Percentiles rank a stretch among this genome's conserved stretches.
Conservation (phyloP, 2,888 invertebrate species). For the Lasioglossum villosulum region DNA sequence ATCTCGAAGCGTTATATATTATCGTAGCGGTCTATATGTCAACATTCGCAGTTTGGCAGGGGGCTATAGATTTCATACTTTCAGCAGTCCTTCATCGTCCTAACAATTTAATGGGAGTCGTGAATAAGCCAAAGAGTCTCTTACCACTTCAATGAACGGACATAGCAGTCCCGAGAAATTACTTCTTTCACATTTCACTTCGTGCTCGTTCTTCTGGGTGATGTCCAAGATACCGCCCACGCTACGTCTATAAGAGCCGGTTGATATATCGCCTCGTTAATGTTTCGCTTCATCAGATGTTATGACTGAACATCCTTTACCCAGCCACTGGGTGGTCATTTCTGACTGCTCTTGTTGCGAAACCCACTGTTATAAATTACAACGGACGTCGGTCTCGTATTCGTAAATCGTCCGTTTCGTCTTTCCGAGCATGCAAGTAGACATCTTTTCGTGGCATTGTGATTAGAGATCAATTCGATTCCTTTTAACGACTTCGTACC, state of each 20-base stretch:
- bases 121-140: constrained; percentile 55
- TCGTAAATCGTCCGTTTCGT: constrained; percentile 66
- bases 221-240: constrained; percentile 79
- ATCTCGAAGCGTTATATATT: constrained; percentile 10
- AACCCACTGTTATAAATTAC: constrained; percentile 77
- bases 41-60: constrained; percentile 16
- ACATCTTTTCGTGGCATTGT: constrained; percentile 24
- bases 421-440: constrained; percentile 55
- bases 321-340: constrained; percentile 82
- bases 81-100: constrained; percentile 43
- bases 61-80: constrained; percentile 53
- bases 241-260: constrained; percentile 69
- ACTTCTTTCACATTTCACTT: constrained; percentile 78
- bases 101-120: constrained; percentile 49
- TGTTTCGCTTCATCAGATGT: constrained; percentile 83
- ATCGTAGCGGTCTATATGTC: constrained; percentile 22
- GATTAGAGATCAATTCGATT: constrained; percentile 53
- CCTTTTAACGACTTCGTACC: constrained; percentile 46
- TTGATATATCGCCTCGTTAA: constrained; percentile 83
- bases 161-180: constrained; percentile 71
- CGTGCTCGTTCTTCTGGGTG: constrained; percentile 73
- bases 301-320: constrained; percentile 82
- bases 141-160: constrained; percentile 60
- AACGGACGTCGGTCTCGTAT: constrained; percentile 61
- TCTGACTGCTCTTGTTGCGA: constrained; percentile 80